Base-by-base conservation (phyloP, 1,140 invertebrate species). In the Aphelinus certus region DNA sequence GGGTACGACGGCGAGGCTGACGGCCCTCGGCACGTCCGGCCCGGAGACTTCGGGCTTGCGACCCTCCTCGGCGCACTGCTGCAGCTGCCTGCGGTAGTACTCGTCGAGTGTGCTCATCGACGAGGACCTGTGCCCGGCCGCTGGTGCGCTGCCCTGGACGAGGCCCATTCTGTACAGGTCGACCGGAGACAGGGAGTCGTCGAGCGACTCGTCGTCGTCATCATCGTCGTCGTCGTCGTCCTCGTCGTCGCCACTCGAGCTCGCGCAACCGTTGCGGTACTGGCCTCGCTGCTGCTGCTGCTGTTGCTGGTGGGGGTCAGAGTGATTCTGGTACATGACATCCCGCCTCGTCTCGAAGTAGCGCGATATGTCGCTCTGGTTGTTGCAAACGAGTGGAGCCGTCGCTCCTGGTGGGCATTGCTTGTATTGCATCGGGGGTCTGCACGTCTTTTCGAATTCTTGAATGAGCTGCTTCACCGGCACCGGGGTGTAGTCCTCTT, bases 381-480 rank as follows among this genome's bases (percentile, higher is more conserved):
- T 43, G 5, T 83, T 82, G 56, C 79, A 80, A 1, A 83, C 69
- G 10, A 81, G 80, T 6, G 84, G 83, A 49, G 79, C 78, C 47
- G 77, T 70, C 61, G 55, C 2, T n/a, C 42, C 68, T 7, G 62
- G 43, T 9, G 47, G 7, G 48, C 63, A 72, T 81, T 90, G 89
- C 78, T 91, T 91, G 63, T 89, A 90, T 55, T 89, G 88, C 79
- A 92, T 84, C 3, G 88, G 76, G 2, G 91, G 90, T 81, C 90
- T 83, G 7, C 88, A 88, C 0, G 87, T 90, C 79, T 92, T 89
- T 78, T 92, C 91, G 77, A 93, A 93, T 70, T 89, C 90, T 68
- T 89, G 86, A 62, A 93, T 93, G 26, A 93, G 77, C 45, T 90
- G 89, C 78, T 90, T 92, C 0, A 93, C 91, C 5, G 92, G 92